A percentile compares a stretch with the other conserved stretches of the same genome.
phyloP scores from a whole-genome alignment of 2,113 vertebrate genomes.

The Eolophus roseicapilla region DNA sequence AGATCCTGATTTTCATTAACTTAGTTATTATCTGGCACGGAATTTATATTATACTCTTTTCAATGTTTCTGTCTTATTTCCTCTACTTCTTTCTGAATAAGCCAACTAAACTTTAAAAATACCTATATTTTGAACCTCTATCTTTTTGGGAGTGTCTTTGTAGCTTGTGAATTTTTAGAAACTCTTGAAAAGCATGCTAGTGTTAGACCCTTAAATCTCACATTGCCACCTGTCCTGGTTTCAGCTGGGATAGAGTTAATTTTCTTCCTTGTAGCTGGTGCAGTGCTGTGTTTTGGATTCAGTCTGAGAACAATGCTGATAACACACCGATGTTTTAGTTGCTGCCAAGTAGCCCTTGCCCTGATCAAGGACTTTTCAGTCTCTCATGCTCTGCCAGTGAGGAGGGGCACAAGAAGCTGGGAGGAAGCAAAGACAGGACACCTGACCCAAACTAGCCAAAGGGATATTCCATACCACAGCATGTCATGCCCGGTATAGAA shows the following conservation, averaged over 20 bases:
- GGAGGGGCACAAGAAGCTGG: not conserved
- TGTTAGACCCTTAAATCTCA: not conserved
- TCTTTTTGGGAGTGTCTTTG: not conserved
- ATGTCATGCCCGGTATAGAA: not conserved
- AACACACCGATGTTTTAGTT: not conserved
- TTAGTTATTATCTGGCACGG: not conserved
- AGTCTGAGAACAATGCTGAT: not conserved
- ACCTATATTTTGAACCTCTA: not conserved
- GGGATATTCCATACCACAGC: not conserved
- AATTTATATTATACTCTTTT: not conserved
- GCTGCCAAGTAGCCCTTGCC: not conserved
- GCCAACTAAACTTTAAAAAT: not conserved
- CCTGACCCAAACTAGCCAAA: not conserved
- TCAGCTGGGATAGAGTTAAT: not conserved
- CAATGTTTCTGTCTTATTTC: not conserved
- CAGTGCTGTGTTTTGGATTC: not conserved
- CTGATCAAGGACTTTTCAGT: not conserved
- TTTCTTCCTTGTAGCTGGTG: not conserved
- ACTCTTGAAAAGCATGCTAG: not conserved
- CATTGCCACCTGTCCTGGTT: not conserved
- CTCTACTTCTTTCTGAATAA: not conserved
- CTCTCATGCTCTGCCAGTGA: not conserved
- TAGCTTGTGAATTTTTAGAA: not conserved
- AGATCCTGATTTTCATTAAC: not conserved
- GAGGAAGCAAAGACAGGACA: not conserved